phyloP scores from a whole-genome alignment of 2,113 vertebrate species.

The Scartelaos histophorus region DNA sequence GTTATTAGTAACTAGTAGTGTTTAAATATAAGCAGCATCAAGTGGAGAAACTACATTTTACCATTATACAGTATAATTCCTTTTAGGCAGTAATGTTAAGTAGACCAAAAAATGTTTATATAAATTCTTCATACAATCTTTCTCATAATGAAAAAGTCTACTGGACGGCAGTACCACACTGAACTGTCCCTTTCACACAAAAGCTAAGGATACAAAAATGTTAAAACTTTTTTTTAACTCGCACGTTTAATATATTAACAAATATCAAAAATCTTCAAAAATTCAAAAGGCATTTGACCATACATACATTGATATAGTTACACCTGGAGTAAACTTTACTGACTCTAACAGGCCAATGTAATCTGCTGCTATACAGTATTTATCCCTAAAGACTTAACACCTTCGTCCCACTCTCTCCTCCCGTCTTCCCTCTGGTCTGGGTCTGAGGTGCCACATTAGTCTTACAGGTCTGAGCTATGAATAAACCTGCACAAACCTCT shows the following conservation, averaged over 20 bases:
- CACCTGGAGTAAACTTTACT: neutral
- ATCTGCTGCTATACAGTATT: neutral
- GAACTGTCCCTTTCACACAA: too few relatives aligned
- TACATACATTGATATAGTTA: neutral
- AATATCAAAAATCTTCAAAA: too few relatives aligned
- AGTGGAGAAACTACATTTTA: neutral
- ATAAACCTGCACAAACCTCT: conserved; percentile 77
- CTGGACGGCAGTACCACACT: too few relatives aligned
- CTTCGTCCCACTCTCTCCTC: neutral
- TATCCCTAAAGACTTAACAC: neutral
- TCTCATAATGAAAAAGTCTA: too few relatives aligned
- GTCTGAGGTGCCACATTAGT: neutral
- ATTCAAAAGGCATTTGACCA: too few relatives aligned
- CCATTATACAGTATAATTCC: too few relatives aligned
- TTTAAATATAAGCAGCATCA: neutral
- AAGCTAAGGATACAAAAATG: too few relatives aligned
- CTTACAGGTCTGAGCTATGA: neutral
- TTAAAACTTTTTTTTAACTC: too few relatives aligned
- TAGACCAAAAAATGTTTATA: too few relatives aligned
- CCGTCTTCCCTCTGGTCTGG: neutral
- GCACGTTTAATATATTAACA: too few relatives aligned
- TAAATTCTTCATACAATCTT: too few relatives aligned
- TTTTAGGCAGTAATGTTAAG: too few relatives aligned
- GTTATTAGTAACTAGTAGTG: neutral
- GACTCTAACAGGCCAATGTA: neutral